A percentile compares a stretch with the other conserved stretches of the same genome.
Evolutionary conservation across 2,797 vertebrate species (phyloP).

Genomic region (Parauchenoglanis punctatus): DNA sequence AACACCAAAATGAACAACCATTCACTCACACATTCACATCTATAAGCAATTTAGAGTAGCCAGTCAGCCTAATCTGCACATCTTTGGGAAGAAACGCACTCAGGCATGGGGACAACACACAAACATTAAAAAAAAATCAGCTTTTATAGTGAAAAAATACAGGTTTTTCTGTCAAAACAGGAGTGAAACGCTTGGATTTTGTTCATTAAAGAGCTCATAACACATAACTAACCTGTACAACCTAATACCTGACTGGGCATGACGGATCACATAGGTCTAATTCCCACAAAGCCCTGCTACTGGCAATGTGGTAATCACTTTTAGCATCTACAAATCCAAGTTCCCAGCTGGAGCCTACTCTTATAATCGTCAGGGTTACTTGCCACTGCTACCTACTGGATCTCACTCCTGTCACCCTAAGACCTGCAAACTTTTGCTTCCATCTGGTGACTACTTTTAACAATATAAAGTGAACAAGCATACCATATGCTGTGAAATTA

Average conservation of each 20-base stretch:
- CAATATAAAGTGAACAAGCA: background rate
- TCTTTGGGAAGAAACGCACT: too few species aligned
- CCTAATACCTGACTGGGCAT: too few species aligned
- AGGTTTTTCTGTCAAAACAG: too few species aligned
- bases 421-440: background rate
- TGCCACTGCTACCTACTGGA: background rate
- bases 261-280: background rate
- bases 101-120: too few species aligned
- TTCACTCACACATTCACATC: too few species aligned
- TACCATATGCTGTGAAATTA: background rate
- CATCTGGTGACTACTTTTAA: background rate
- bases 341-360: background rate
- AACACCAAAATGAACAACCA: too few species aligned
- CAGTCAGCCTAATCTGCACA: too few species aligned
- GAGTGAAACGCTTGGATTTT: too few species aligned
- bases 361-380: background rate
- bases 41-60: too few species aligned
- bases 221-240: background rate
- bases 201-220: background rate
- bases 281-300: background rate
- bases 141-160: too few species aligned
- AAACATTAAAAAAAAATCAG: too few species aligned
- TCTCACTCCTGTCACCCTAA: background rate
- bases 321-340: background rate
- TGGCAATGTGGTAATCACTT: background rate